These are phyloP conservation scores for Pseudopodoces humilis DNA, from an alignment of 2,113 vertebrate genomes.

Conservation along the genomic window DNA sequence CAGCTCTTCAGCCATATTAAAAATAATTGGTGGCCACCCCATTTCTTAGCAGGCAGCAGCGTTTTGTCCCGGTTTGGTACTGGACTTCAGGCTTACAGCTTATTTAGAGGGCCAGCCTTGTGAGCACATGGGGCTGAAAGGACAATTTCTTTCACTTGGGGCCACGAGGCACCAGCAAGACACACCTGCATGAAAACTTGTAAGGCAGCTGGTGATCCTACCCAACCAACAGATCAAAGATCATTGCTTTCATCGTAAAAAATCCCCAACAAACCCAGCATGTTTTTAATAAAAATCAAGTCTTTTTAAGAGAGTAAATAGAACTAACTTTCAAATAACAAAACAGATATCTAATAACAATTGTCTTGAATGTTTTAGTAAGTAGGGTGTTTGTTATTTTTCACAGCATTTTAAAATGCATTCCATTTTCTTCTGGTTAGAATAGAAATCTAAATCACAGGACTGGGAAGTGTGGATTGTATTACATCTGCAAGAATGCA, in stretches of 20 bases:
- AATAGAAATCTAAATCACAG: conserved; percentile 16
- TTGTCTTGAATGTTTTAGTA: neutral
- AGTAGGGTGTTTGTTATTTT: neutral
- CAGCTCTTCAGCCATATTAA: neutral
- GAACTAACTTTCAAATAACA: neutral
- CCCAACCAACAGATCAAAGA: neutral
- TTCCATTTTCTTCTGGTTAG: neutral
- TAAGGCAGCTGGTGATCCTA: neutral
- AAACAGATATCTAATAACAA: neutral
- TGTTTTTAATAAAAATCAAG: neutral
- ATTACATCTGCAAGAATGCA: neutral
- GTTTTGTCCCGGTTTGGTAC: rapidly evolving
- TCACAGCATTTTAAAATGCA: neutral
- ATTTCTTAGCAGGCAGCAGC: neutral
- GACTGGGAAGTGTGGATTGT: neutral
- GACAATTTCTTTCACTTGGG: neutral
- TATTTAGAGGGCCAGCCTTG: neutral
- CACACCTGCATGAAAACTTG: neutral
- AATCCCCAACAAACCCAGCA: neutral
- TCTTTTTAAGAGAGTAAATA: neutral
- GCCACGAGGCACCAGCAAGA: neutral
- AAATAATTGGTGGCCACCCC: neutral
- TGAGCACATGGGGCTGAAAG: neutral
- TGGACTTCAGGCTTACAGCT: neutral
- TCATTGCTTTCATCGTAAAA: neutral